Conservation (phyloP, 2,797 vertebrate genomes). For the Peromyscus nudipes region DNA sequence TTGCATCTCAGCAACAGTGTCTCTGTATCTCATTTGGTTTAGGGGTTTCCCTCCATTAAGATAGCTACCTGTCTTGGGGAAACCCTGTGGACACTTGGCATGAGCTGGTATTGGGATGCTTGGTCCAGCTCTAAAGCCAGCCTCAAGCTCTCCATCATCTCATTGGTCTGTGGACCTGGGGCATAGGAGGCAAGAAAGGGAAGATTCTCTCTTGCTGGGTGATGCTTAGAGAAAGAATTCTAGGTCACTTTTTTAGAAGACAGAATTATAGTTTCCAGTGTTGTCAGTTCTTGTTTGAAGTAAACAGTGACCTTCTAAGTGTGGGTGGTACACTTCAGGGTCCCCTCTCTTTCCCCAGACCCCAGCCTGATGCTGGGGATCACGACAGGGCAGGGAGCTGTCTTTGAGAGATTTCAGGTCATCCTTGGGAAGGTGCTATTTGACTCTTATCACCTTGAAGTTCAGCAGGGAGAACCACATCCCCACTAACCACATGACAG, state of each 20-base stretch:
- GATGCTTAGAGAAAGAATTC: background rate
- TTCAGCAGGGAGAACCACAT: slow-evolving; percentile 5
- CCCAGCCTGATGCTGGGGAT: background rate
- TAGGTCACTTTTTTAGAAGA: background rate
- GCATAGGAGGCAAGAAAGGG: background rate
- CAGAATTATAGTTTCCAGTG: background rate
- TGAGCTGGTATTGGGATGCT: background rate
- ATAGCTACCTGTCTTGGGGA: background rate
- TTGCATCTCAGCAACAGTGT: background rate
- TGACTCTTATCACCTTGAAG: background rate
- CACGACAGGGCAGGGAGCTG: background rate
- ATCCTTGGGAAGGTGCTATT: slow-evolving; percentile 20
- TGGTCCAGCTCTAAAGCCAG: background rate
- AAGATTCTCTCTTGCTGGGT: background rate
- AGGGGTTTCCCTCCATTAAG: background rate
- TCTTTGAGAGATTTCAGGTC: slow-evolving; percentile 49
- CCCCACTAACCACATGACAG: background rate
- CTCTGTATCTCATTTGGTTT: background rate
- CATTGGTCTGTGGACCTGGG: background rate
- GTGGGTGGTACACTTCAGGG: background rate
- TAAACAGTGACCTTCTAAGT: slow-evolving; percentile 1
- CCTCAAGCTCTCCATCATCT: background rate
- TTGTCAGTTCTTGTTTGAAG: background rate
- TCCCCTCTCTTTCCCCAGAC: background rate
- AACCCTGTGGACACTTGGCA: background rate